Evolutionary conservation across 2,113 vertebrate species (phyloP), one percentile per base, ranked within the genome.

Genomic region (Gambusia affinis): DNA sequence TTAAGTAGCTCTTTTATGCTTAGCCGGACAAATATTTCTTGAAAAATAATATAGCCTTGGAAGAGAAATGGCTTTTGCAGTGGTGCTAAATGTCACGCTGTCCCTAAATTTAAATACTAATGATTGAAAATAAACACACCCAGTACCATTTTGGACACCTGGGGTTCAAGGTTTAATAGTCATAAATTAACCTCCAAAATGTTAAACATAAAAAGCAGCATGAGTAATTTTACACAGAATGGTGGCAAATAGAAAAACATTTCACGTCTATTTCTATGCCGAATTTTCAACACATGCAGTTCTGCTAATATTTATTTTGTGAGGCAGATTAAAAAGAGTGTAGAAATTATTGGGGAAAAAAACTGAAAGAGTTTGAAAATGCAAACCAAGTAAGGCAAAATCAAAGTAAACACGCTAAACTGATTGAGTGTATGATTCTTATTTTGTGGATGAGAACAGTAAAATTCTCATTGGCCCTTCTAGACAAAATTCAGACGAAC

Each of bases 11-110:
- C 28, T 4, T 42, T 3, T 7, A 17, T 37, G 24, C 31, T 47
- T 35, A 65, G 47, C 68, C 51, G 54, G 72, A 67, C 57, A 22
- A 27, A 35, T 24, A 57, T 8, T 57, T 57, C 7, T 57, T 75
- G 75, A 85, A 78, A 8, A n/a, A 69, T 1, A 61, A 2, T 44
- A 1, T 19, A 15, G 22, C 60, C 76, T 69, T 72, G 39, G 70
- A n/a, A 67, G 35, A 47, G 64, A 72, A 75, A 77, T 61, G 64
- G 63, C 12, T 77, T 63, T 62, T 24, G 57, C n/a, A 54, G 8
- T 12, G 42, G 76, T 61, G 24, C 61, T 44, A 72, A 80, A 83
- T 82, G 71, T 82, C 82, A 86, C 47, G 67, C 27, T 28, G 60
- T 4, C 8, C 35, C 28, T 19, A 28, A 62, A 17, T 42, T 57